Conservation (phyloP, 2,797 vertebrate genomes). For the Rhabdomys pumilio region DNA sequence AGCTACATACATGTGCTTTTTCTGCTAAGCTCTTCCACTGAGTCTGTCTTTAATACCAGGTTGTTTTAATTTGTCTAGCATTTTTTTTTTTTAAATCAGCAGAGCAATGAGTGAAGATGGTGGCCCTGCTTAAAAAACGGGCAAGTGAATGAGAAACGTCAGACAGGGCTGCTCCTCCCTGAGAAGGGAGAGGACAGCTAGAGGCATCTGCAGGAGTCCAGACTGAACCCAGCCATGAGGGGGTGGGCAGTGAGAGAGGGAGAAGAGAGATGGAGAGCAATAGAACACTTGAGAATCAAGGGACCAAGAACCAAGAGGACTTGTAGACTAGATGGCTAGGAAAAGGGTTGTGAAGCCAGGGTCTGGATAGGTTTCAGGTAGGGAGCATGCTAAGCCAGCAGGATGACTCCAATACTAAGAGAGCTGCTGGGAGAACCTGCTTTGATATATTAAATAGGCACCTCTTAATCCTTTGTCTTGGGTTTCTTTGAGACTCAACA, state of each 20-base stretch:
- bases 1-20: neutral
- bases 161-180: neutral
- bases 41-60: neutral
- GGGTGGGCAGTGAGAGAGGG: neutral
- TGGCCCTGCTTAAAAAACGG: neutral
- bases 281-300: neutral
- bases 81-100: conserved; percentile 12
- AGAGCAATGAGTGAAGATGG: neutral
- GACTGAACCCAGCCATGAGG: neutral
- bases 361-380: neutral
- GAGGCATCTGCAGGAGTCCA: neutral
- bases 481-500: neutral
- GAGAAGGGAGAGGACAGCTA: neutral
- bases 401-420: neutral
- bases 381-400: neutral
- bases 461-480: neutral
- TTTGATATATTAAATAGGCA: neutral
- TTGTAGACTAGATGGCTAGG: neutral
- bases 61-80: conserved; percentile 56
- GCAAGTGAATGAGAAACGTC: neutral
- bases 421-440: too few species aligned
- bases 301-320: neutral
- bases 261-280: neutral
- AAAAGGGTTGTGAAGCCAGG: neutral
- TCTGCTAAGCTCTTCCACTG: neutral